These are phyloP conservation scores for Gambusia holbrooki DNA, from an alignment of 2,113 vertebrate species.

Conservation along the genomic window DNA sequence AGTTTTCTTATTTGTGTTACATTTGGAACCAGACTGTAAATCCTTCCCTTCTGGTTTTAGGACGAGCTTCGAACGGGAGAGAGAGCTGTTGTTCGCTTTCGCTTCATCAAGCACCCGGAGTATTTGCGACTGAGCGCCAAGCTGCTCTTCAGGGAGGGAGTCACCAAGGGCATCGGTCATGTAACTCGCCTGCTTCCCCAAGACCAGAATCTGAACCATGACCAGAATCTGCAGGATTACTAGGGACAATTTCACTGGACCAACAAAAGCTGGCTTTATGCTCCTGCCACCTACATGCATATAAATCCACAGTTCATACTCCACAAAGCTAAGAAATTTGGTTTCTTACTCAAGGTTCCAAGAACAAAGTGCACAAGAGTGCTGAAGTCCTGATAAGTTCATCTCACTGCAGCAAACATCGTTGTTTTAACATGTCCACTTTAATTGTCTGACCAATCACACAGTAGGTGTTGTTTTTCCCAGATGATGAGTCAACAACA, in stretches of 20 bases:
- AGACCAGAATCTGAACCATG: slow-evolving; percentile 57
- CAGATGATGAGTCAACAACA: no score
- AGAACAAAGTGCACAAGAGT: no score
- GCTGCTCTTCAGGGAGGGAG: slow-evolving; percentile 94
- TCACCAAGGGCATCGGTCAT: slow-evolving; percentile 96
- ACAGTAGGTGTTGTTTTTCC: no score
- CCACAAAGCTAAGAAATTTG: no score
- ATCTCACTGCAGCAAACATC: no score
- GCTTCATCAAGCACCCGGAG: slow-evolving; percentile 95
- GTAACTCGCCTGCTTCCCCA: slow-evolving; percentile 89
- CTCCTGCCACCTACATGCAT: slow-evolving; percentile 1
- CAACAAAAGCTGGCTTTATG: background rate
- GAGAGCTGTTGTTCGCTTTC: slow-evolving; percentile 91
- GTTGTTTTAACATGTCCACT: no score
- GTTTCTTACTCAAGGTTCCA: no score
- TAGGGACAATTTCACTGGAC: background rate
- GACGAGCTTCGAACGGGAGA: slow-evolving; percentile 94
- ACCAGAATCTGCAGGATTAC: slow-evolving; percentile 55
- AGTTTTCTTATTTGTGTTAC: fast-evolving
- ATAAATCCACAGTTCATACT: slow-evolving; percentile 5
- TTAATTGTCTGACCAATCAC: no score
- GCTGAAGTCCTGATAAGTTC: no score
- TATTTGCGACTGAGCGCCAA: slow-evolving; percentile 94
- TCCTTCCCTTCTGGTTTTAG: slow-evolving; percentile 66
- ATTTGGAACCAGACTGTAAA: background rate